Evolutionary conservation across 2,113 vertebrate genomes (phyloP).

Genomic region (Pluvialis apricaria): DNA sequence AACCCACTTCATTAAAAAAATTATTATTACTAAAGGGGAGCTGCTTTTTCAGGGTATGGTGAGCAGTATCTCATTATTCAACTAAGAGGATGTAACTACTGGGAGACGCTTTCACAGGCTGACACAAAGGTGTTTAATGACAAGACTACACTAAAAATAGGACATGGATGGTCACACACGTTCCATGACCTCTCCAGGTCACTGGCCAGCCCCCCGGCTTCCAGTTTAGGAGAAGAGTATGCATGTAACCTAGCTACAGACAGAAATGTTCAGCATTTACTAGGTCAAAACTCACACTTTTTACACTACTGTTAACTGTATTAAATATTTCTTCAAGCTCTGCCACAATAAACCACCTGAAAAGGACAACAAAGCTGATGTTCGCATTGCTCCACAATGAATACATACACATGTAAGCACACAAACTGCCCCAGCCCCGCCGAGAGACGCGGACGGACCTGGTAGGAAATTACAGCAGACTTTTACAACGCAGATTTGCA

Average conservation of each 20-base stretch:
- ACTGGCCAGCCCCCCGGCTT: not conserved
- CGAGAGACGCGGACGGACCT: not conserved
- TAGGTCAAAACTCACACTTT: not conserved
- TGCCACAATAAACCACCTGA: not conserved
- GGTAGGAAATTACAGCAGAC: not conserved
- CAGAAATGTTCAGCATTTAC: not conserved
- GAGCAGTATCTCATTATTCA: constrained; percentile 21
- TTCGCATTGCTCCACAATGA: not conserved
- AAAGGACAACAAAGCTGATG: not conserved
- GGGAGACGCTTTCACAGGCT: not conserved
- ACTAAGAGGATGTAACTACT: not conserved
- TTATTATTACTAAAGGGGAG: not conserved
- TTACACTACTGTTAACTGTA: not conserved
- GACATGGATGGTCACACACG: not conserved
- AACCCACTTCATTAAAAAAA: constrained; percentile 6
- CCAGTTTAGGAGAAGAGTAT: not conserved
- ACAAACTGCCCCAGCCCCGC: not conserved
- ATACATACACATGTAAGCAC: not conserved
- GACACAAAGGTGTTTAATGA: not conserved
- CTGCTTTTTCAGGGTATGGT: not conserved
- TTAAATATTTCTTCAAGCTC: not conserved
- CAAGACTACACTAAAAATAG: constrained; percentile 16
- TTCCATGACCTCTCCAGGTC: not conserved
- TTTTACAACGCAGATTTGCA: not conserved
- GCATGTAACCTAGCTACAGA: not conserved